Conservation (phyloP, 2,113 vertebrate species). For the Fukomys damarensis region DNA sequence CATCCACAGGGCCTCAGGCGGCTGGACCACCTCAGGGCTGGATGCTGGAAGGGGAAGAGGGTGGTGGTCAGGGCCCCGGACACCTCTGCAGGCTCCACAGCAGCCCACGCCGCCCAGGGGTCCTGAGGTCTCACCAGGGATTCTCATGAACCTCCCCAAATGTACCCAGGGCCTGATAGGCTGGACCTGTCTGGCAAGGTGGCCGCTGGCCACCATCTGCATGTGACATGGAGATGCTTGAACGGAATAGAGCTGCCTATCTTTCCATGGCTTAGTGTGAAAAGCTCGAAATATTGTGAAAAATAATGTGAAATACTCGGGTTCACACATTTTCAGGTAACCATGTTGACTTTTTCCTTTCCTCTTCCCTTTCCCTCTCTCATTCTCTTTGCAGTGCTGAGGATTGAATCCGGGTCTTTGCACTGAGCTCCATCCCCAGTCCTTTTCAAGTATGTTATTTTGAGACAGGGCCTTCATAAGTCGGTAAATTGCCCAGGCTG, state of each 20-base stretch:
- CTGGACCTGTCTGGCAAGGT: background rate
- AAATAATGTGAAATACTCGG: background rate
- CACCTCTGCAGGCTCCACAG: background rate
- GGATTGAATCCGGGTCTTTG: background rate
- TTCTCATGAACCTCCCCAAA: background rate
- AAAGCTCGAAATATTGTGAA: background rate
- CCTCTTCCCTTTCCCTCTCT: background rate
- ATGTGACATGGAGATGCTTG: background rate
- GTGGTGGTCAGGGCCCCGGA: accelerated
- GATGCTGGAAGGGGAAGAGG: background rate
- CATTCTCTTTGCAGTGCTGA: background rate
- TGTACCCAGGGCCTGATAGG: background rate
- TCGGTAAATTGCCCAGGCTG: background rate
- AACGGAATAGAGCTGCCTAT: background rate
- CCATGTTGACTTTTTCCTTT: no score
- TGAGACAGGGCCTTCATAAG: no score
- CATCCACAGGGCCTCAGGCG: background rate
- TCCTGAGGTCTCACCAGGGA: background rate
- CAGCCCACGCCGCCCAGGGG: background rate
- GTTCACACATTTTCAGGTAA: background rate
- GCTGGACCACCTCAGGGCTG: background rate
- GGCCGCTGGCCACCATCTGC: background rate
- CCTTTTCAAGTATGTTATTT: background rate
- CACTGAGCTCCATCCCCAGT: background rate
- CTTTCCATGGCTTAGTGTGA: background rate